Evolutionary conservation across 2,888 invertebrate species (phyloP).

Genomic region (Julus scandinavius): DNA sequence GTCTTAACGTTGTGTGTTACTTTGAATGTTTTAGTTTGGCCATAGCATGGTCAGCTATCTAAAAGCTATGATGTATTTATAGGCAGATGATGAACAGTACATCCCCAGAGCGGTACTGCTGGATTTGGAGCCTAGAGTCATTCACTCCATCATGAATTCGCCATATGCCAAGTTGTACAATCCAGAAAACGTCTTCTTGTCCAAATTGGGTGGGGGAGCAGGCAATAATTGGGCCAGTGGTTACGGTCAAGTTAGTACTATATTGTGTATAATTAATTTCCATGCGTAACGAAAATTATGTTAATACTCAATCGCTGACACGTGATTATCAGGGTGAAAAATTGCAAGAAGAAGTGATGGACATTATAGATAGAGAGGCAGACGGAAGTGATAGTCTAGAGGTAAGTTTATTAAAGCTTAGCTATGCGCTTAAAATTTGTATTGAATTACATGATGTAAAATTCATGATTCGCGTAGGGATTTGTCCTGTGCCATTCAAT

Average conservation of each 20-base stretch:
- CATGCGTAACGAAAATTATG: too few species aligned
- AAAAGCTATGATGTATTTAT: slow-evolving; percentile 59
- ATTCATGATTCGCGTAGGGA: slow-evolving; percentile 72
- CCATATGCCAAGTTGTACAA: slow-evolving; percentile 97
- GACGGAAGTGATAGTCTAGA: slow-evolving; percentile 98
- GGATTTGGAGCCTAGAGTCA: slow-evolving; percentile 97
- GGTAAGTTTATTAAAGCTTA: slow-evolving; percentile 68
- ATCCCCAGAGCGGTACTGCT: slow-evolving; percentile 95
- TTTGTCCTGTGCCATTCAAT: slow-evolving; percentile 99
- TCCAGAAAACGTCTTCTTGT: slow-evolving; percentile 95
- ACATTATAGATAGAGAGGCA: slow-evolving; percentile 97
- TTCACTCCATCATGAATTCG: slow-evolving; percentile 94
- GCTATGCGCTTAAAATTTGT: too few species aligned
- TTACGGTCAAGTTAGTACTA: slow-evolving; percentile 70
- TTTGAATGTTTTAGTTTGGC: too few species aligned
- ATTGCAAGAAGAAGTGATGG: slow-evolving; percentile 95
- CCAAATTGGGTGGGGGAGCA: slow-evolving; percentile 97
- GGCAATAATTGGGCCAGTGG: slow-evolving; percentile 99
- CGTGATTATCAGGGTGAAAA: slow-evolving; percentile 84
- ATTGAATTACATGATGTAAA: too few species aligned
- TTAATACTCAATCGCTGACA: too few species aligned
- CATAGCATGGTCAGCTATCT: too few species aligned
- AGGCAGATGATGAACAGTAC: slow-evolving; percentile 98
- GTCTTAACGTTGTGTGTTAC: too few species aligned
- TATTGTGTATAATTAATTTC: too few species aligned